A percentile compares a stretch with the other conserved stretches of the same genome.
Conservation (phyloP, 1,140 invertebrate species). For the Lordiphosa mommai region DNA sequence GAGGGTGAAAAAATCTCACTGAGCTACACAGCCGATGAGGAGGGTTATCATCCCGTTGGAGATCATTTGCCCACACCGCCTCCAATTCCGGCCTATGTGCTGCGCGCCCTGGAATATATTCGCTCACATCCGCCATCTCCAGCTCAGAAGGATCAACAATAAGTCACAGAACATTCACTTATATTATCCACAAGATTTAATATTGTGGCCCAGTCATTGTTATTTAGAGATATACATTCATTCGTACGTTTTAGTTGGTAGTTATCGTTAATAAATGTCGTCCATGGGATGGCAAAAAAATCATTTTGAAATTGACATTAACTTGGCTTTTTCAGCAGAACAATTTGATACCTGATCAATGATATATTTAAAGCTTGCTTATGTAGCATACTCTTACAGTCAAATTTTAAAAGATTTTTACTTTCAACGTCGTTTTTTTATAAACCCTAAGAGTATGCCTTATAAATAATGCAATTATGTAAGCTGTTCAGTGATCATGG, state of each 20-base stretch:
- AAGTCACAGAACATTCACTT: constrained; percentile 4
- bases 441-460: too few species aligned
- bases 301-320: too few species aligned
- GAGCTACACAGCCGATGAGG: constrained; percentile 84
- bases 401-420: too few species aligned
- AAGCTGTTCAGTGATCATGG: too few species aligned
- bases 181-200: constrained; percentile 2
- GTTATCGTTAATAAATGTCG: constrained; percentile 64
- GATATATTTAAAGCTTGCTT: too few species aligned
- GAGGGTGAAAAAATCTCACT: constrained; percentile 81
- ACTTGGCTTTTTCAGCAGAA: too few species aligned
- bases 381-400: too few species aligned
- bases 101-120: constrained; percentile 80
- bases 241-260: constrained; percentile 45
- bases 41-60: constrained; percentile 81
- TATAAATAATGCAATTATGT: too few species aligned
- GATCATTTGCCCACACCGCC: constrained; percentile 81
- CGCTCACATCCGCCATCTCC: constrained; percentile 79
- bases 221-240: constrained; percentile 53
- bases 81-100: constrained; percentile 73
- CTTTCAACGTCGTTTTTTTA: too few species aligned
- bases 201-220: constrained; percentile 58
- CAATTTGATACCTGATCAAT: too few species aligned
- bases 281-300: constrained; percentile 15
- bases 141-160: constrained; percentile 68